phyloP scores from a whole-genome alignment of 2,888 invertebrate species.

The Noctua comes region DNA sequence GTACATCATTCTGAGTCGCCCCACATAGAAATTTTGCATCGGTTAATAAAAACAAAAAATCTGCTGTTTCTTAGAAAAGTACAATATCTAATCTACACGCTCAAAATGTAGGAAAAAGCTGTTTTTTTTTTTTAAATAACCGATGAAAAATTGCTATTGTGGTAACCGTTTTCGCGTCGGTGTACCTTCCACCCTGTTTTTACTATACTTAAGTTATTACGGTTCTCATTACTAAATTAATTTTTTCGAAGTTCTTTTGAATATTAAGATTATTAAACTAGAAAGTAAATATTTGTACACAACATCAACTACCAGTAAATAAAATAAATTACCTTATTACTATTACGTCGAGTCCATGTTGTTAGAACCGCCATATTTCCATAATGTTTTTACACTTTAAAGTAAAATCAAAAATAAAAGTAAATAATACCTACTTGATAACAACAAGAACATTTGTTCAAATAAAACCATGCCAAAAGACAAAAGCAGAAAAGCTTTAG shows the following conservation, averaged over 20 bases:
- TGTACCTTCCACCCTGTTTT: no score
- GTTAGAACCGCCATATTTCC: constrained; percentile 13
- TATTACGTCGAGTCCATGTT: not conserved
- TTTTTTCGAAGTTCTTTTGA: not conserved
- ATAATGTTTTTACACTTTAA: constrained; percentile 18
- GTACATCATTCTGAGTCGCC: no score
- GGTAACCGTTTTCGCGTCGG: no score
- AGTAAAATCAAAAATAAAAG: constrained; percentile 23
- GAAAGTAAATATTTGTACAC: not conserved
- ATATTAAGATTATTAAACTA: not conserved
- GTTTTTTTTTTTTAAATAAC: no score
- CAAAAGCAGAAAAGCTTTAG: constrained; percentile 26
- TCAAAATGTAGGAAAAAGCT: no score
- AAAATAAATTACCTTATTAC: constrained; percentile 25
- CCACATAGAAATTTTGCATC: no score
- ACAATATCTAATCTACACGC: no score
- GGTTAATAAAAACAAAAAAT: no score
- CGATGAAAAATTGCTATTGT: no score
- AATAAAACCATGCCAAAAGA: constrained; percentile 36
- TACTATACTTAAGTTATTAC: not conserved
- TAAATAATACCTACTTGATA: constrained; percentile 9
- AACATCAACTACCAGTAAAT: not conserved
- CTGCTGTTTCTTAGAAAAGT: no score
- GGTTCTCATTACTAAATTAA: not conserved
- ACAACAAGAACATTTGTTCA: constrained; percentile 21